Base-by-base conservation (phyloP, 2,888 invertebrate genomes). In the Acanthosepion esculentum region DNA sequence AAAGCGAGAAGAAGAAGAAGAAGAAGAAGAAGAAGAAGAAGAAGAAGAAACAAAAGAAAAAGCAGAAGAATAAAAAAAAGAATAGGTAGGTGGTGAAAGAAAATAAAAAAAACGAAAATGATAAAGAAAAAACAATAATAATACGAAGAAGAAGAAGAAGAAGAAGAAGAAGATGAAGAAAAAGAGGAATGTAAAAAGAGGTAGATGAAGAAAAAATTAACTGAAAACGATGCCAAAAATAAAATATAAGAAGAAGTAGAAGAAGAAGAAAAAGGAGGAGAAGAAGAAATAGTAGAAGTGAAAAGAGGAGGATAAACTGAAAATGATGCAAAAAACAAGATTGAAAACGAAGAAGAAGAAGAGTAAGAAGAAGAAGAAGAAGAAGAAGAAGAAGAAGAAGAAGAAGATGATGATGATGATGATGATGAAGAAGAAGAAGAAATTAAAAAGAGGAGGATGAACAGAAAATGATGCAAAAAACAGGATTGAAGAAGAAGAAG, bases 221-320 rank as follows among this genome's bases (percentile, higher is more conserved):
- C 7, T 6, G 0, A 59, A 23, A 6, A 23, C 15, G 3, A 20
- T 1, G 7, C 26, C 1, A 12, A n/a, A 15, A 64, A 10, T 0
- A 29, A 64, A 4, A n/a, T n/a, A 7, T 15, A 12, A 78, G 8
- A n/a, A n/a, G 8, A 78, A 10, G 8, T 0, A 78, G n/a, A n/a
- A n/a, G 15, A 78, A 78, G 1, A 29, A n/a, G 29, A 78, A n/a
- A 8, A 10, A 78, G 12, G 3, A 18, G 15, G 0, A n/a, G 5
- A 78, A 15, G 10, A n/a, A n/a, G n/a, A n/a, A n/a, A n/a, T n/a
- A n/a, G 12, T 8, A 29, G 0, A 18, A 15, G 3, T 23, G 5
- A 59, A 10, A 78, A 33, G n/a, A n/a, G n/a, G n/a, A n/a, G n/a
- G n/a, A n/a, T 26, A 7, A 23, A 15, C 10, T 0, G 15, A 53